These are phyloP conservation scores for Drosophila funebris DNA, from an alignment of 1,140 invertebrate genomes.

Conservation along the genomic window DNA sequence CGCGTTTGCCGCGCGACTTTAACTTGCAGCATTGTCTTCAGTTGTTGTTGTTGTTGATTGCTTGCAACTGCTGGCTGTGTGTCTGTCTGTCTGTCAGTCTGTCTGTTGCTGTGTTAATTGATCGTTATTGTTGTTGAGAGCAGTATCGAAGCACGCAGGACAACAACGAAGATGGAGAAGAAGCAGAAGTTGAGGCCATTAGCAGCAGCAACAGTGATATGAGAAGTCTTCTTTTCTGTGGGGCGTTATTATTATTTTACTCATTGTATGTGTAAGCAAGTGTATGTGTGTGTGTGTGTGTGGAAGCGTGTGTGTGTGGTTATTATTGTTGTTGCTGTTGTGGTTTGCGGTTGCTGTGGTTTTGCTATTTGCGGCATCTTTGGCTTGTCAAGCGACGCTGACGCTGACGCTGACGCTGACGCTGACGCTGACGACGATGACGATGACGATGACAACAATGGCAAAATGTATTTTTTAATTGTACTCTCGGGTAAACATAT, in stretches of 20 bases:
- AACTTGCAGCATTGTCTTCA: not conserved
- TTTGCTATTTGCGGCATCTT: slow-evolving; percentile 74
- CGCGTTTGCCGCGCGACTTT: not conserved
- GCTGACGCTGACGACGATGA: slow-evolving; percentile 28
- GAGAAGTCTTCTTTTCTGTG: slow-evolving; percentile 31
- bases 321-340: slow-evolving; percentile 38
- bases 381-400: slow-evolving; percentile 64
- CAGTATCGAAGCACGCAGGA: slow-evolving; percentile 18
- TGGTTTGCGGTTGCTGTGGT: slow-evolving; percentile 45
- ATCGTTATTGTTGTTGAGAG: slow-evolving; percentile 49
- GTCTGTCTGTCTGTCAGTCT: no score
- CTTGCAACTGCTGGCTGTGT: not conserved
- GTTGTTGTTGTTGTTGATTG: not conserved
- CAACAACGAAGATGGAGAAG: not conserved
- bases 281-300: not conserved
- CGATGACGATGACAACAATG: slow-evolving; percentile 68
- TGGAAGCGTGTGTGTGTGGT: slow-evolving; percentile 12
- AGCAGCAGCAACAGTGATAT: slow-evolving; percentile 57
- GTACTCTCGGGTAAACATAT: slow-evolving; percentile 79
- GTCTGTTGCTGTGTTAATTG: slow-evolving; percentile 51
- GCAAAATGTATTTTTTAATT: slow-evolving; percentile 80
- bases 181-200: slow-evolving; percentile 39
- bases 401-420: slow-evolving; percentile 21
- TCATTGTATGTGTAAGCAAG: slow-evolving; percentile 31
- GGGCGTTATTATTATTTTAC: slow-evolving; percentile 64